Conservation (phyloP, 2,888 invertebrate species). For the Spodoptera picta region DNA sequence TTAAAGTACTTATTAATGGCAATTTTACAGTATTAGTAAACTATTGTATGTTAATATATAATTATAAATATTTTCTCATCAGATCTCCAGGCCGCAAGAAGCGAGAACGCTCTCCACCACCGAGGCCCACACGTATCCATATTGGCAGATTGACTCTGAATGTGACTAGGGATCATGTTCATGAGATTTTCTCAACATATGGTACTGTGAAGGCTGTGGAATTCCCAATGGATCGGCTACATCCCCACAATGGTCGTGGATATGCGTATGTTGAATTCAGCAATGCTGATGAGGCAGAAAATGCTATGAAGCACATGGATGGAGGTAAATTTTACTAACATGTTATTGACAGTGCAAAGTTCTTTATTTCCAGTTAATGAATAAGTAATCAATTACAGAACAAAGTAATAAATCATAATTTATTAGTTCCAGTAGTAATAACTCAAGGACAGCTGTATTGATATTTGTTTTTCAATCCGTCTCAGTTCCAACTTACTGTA, state of each 20-base stretch:
- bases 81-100: constrained; percentile 91
- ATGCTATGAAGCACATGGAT: constrained; percentile 99
- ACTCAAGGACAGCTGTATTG: no score
- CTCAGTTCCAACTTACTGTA: no score
- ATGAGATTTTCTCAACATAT: constrained; percentile 97
- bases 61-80: constrained; percentile 26
- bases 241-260: constrained; percentile 96
- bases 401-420: no score
- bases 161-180: constrained; percentile 96
- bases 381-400: no score
- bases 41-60: constrained; percentile 1
- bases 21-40: no score
- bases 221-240: constrained; percentile 95
- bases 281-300: constrained; percentile 98
- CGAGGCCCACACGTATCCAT: constrained; percentile 97
- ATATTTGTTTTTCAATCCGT: no score
- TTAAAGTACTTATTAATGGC: no score
- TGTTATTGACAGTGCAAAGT: no score
- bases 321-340: constrained; percentile 90
- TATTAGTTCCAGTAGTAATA: no score
- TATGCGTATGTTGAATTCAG: constrained; percentile 98
- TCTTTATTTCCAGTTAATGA: no score
- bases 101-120: constrained; percentile 96
- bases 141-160: constrained; percentile 97
- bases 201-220: constrained; percentile 96